Percentiles rank a stretch among this genome's conserved stretches.
Evolutionary conservation across 1,140 invertebrate species (phyloP).

Genomic region (Gerris buenoi): DNA sequence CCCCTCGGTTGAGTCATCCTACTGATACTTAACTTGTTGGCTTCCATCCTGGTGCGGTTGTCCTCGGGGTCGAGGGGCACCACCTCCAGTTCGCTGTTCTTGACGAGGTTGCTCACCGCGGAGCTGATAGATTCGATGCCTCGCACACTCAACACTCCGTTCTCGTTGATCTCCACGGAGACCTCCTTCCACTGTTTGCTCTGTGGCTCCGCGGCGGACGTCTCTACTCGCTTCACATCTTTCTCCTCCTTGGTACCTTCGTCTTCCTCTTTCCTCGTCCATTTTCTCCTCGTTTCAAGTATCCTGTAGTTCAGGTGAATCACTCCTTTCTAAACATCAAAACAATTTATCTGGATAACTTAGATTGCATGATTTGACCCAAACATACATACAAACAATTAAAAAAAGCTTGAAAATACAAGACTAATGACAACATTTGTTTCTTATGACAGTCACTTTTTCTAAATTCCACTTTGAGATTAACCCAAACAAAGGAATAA

Average conservation of each 20-base stretch:
- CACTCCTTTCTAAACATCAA: conserved; percentile 44
- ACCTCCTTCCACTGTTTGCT: conserved; percentile 43
- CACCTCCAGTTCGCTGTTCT: neutral
- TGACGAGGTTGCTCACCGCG: neutral
- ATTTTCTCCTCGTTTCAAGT: conserved; percentile 38
- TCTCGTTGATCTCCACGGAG: conserved; percentile 50
- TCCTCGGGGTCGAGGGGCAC: neutral
- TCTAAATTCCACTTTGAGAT: too few species aligned
- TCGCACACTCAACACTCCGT: conserved; percentile 48
- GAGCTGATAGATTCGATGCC: conserved; percentile 26
- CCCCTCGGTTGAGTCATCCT: conserved; percentile 5
- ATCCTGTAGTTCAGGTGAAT: conserved; percentile 43
- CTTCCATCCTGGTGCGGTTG: conserved; percentile 6
- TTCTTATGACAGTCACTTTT: too few species aligned
- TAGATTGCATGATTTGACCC: too few species aligned
- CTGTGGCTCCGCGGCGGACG: conserved; percentile 7
- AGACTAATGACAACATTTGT: too few species aligned
- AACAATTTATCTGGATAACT: too few species aligned
- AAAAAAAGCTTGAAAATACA: too few species aligned
- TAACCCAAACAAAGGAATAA: too few species aligned
- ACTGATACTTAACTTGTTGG: conserved; percentile 16
- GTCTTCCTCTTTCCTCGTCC: conserved; percentile 33
- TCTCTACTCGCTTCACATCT: conserved; percentile 9
- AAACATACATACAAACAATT: too few species aligned
- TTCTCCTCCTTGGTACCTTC: conserved; percentile 28